These are phyloP conservation scores for Nebria ingens DNA, from an alignment of 1,140 invertebrate species.

Conservation along the genomic window DNA sequence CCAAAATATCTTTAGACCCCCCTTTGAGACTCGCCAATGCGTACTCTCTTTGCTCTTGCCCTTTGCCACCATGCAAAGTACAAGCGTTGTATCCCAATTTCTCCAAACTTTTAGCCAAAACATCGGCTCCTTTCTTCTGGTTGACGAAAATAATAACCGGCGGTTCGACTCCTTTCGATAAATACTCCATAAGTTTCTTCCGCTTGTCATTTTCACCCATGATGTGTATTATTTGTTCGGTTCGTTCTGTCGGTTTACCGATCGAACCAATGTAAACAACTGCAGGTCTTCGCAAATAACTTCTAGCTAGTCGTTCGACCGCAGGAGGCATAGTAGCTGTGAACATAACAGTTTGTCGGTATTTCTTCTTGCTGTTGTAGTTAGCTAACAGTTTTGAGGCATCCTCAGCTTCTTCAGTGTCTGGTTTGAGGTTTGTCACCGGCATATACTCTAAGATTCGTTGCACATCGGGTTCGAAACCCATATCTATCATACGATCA, in stretches of 20 bases:
- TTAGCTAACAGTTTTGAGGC: constrained; percentile 62
- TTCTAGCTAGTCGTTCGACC: constrained; percentile 90
- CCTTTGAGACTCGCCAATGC: constrained; percentile 91
- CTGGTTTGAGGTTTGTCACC: constrained; percentile 96
- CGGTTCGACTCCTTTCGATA: constrained; percentile 80
- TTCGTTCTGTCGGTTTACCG: constrained; percentile 95
- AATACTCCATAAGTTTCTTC: constrained; percentile 77
- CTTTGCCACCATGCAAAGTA: constrained; percentile 98
- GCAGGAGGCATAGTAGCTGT: constrained; percentile 99
- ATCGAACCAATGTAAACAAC: constrained; percentile 98
- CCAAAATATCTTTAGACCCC: constrained; percentile 93
- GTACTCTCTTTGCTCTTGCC: constrained; percentile 98
- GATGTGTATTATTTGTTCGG: constrained; percentile 96
- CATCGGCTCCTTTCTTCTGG: constrained; percentile 99
- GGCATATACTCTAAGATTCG: constrained; percentile 98
- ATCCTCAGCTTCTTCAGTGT: constrained; percentile 97
- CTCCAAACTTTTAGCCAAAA: constrained; percentile 91
- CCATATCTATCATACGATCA: constrained; percentile 99
- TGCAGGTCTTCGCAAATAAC: constrained; percentile 89
- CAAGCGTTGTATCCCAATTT: constrained; percentile 96
- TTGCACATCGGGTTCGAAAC: constrained; percentile 97
- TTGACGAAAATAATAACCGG: constrained; percentile 99
- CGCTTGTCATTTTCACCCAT: constrained; percentile 90
- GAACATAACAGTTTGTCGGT: constrained; percentile 99
- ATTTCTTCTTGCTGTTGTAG: constrained; percentile 96